Percentiles rank a stretch among this genome's conserved stretches.
Evolutionary conservation across 2,113 vertebrate species (phyloP).

Genomic region (Tretioscincus oriximinensis): DNA sequence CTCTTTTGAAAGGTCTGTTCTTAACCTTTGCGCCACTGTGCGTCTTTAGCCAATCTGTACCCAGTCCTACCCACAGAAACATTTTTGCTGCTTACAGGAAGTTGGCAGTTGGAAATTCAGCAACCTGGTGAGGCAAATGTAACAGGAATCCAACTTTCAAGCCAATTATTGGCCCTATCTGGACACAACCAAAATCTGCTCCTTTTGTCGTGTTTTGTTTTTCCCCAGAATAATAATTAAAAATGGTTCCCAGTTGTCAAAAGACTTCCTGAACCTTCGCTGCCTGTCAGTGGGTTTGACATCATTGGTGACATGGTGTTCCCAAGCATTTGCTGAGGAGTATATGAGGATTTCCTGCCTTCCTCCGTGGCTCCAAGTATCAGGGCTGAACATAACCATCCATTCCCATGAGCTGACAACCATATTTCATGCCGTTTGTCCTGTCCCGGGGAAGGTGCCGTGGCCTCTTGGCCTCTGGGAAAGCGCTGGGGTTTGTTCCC

Average conservation of each 20-base stretch:
- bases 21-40: too few relatives aligned
- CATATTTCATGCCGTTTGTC: conserved; percentile 14
- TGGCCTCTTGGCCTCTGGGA: conserved; percentile 17
- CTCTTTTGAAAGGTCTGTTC: too few relatives aligned
- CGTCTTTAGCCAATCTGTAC: too few relatives aligned
- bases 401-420: background rate
- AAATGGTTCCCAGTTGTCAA: background rate
- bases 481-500: conserved; percentile 14
- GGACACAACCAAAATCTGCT: too few relatives aligned
- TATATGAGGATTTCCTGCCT: conserved; percentile 2
- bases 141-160: too few relatives aligned
- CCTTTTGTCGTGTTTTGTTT: too few relatives aligned
- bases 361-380: background rate
- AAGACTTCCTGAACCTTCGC: background rate
- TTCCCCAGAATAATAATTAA: too few relatives aligned
- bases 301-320: background rate
- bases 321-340: background rate
- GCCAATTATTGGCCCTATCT: too few relatives aligned
- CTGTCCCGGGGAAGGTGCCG: background rate
- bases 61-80: too few relatives aligned
- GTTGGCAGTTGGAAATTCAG: too few relatives aligned
- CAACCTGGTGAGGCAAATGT: too few relatives aligned
- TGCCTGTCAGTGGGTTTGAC: background rate
- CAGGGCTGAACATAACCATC: background rate
- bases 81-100: too few relatives aligned